A percentile compares a stretch with the other conserved stretches of the same genome.
Evolutionary conservation across 2,113 vertebrate species (phyloP).

Genomic region (Zosterops hypoxanthus): DNA sequence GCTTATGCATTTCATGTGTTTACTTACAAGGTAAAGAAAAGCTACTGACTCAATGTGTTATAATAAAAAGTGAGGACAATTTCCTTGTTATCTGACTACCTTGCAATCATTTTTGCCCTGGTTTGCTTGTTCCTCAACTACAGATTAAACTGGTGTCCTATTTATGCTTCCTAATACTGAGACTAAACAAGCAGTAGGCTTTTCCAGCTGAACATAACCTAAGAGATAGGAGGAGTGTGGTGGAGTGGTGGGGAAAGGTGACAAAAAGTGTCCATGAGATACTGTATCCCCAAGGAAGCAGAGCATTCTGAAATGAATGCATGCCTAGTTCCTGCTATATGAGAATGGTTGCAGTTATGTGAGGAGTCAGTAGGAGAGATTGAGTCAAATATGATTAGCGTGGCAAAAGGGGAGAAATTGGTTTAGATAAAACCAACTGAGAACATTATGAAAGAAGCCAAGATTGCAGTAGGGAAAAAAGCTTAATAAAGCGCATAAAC

Average conservation of each 20-base stretch:
- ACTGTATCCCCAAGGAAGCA: neutral
- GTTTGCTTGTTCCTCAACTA: neutral
- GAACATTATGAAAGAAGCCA: neutral
- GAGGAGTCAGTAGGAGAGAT: neutral
- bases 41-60: neutral
- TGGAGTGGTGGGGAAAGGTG: neutral
- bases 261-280: rapidly evolving
- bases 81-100: neutral
- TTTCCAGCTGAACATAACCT: neutral
- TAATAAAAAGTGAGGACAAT: neutral
- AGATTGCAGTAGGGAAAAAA: neutral
- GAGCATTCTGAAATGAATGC: neutral
- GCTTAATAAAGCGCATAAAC: neutral
- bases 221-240: neutral
- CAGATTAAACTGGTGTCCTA: neutral
- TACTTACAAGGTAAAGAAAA: neutral
- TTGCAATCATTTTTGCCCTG: neutral
- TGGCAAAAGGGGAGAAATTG: neutral
- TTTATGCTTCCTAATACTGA: neutral
- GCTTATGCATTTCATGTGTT: neutral
- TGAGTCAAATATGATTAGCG: neutral
- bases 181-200: neutral
- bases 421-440: neutral
- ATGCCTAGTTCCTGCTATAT: neutral
- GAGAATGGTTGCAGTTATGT: neutral